Base-by-base conservation (phyloP, 2,888 invertebrate species). In the Amphipoea lucens region DNA sequence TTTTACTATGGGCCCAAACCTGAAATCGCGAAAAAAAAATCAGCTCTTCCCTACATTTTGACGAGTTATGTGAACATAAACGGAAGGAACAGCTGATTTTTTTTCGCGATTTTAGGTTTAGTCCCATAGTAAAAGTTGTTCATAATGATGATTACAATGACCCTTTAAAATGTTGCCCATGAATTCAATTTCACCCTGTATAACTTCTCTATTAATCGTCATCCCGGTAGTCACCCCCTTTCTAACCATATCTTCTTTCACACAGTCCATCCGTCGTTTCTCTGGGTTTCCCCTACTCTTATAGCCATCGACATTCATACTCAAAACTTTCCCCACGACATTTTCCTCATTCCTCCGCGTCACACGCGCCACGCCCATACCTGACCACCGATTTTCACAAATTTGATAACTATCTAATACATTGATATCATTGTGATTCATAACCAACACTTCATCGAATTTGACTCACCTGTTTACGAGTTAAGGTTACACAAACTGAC, bases 401-500 rank as follows among this genome's bases (percentile, higher is more conserved):
- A 65, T 63, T 63, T 63, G n/a, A 68, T 84, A 62, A 54, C 9
- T 2, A 42, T 54, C 45, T 48, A 62, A 70, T 62, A 80, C 14
- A 79, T 45, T 63, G 14, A 85, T 40, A 85, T 85, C 54, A 36
- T 12, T 23, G 11, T 81, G 81, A 82, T 74, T 74, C 86, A 82
- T 57, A 14, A 51, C 9, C 14, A 51, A 45, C n/a, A 65, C 11
- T 69, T 65, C n/a, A 74, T 74, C 23, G 29, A 86, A 82, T 29
- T 65, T 73, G 68, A 86, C 86, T 81, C 86, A 82, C 86, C 57
- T 65, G 63, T 85, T 85, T 51, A 63, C n/a, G 5, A 51, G 12
- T 67, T 81, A 42, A 65, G 48, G 67, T 63, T 62, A 67, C 17
- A 72, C 48, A 81, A 60, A 81, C 40, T 60, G 42, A n/a, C 40